A percentile compares a stretch with the other conserved stretches of the same genome.
phyloP scores from a whole-genome alignment of 1,140 invertebrate genomes.

The Apis mellifera region DNA sequence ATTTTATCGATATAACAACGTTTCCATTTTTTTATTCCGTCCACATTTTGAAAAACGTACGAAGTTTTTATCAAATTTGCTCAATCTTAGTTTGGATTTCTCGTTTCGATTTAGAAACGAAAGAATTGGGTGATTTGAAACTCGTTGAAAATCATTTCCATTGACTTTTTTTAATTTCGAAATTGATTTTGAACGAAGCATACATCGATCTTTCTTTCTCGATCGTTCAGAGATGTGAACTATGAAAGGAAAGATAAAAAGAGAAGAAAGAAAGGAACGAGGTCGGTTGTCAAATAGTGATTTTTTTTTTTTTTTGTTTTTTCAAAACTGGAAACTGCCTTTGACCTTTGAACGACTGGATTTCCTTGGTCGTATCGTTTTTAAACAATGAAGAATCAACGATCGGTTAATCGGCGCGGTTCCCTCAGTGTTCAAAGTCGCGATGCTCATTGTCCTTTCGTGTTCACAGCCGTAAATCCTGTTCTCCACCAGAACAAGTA shows the following conservation, averaged over 20 bases:
- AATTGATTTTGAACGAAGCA: background rate
- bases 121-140: no score
- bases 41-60: no score
- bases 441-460: background rate
- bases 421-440: constrained; percentile 14
- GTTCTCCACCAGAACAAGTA: background rate
- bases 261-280: background rate
- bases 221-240: constrained; percentile 20
- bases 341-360: background rate
- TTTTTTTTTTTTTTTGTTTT: no score
- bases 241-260: background rate
- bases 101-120: background rate
- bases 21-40: no score
- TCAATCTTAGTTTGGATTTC: background rate
- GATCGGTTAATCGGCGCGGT: constrained; percentile 24
- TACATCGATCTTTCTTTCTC: background rate
- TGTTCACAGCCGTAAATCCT: constrained; percentile 15
- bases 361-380: constrained; percentile 10
- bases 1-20: no score
- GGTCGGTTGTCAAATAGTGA: background rate
- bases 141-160: no score
- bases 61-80: background rate
- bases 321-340: constrained; percentile 14
- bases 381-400: constrained; percentile 8
- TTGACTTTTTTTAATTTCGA: background rate